These are phyloP conservation scores for Megalonaias nervosa DNA, from an alignment of 1,140 invertebrate genomes.

Conservation along the genomic window DNA sequence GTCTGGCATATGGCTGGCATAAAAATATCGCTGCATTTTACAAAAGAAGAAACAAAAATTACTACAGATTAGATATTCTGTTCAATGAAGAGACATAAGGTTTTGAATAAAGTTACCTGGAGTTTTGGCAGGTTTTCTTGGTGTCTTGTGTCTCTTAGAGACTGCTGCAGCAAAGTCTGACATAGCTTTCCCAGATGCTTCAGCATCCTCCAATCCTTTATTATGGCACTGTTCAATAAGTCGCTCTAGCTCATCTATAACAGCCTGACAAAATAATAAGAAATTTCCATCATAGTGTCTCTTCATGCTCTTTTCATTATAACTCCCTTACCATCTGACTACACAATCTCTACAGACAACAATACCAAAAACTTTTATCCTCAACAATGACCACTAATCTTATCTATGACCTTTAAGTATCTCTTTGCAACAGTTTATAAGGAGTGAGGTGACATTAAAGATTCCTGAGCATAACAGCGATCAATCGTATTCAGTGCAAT, in stretches of 20 bases:
- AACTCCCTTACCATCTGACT: no score
- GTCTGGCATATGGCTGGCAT: not conserved
- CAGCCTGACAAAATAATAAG: constrained; percentile 38
- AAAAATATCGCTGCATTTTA: not conserved
- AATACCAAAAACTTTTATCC: no score
- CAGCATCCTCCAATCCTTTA: constrained; percentile 71
- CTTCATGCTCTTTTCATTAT: not conserved
- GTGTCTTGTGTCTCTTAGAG: constrained; percentile 42
- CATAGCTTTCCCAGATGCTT: constrained; percentile 60
- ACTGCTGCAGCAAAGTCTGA: constrained; percentile 12
- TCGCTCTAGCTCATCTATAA: constrained; percentile 70
- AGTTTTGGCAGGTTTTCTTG: constrained; percentile 38
- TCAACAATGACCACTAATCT: no score
- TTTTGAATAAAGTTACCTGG: not conserved
- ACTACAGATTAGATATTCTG: not conserved
- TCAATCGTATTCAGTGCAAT: no score
- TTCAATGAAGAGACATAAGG: not conserved
- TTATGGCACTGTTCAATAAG: constrained; percentile 69
- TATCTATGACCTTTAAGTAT: no score
- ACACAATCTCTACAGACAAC: no score
- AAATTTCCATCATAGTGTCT: not conserved
- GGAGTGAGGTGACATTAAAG: no score
- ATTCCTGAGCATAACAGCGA: no score
- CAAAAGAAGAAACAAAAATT: no score
- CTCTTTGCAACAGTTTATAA: no score